phyloP scores from a whole-genome alignment of 2,797 vertebrate species.

The Aldrovandia affinis region DNA sequence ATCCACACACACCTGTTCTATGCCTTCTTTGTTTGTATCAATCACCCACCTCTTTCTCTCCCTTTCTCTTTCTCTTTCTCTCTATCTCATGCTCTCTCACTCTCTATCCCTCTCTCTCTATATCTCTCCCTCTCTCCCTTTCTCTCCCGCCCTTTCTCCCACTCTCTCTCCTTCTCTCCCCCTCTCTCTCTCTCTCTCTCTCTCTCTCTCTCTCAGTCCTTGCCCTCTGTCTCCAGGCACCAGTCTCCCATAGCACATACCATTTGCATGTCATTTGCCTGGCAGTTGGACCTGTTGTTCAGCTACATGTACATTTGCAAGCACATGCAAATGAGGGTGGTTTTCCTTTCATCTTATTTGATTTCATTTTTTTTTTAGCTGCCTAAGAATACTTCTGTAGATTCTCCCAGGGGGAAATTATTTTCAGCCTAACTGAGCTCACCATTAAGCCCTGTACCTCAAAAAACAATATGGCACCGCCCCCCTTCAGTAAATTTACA shows the following conservation, averaged over 20 bases:
- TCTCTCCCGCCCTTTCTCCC: too few relatives aligned
- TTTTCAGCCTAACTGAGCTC: conserved; percentile 1
- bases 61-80: background rate
- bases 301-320: conserved; percentile 32
- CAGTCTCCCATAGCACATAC: background rate
- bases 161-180: background rate
- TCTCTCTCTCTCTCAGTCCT: background rate
- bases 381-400: background rate
- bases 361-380: background rate
- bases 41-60: background rate
- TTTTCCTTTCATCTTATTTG: conserved; percentile 13
- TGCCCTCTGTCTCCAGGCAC: conserved; percentile 8
- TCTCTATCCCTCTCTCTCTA: background rate
- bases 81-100: too few relatives aligned
- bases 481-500: background rate
- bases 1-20: background rate
- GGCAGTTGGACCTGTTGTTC: conserved; percentile 39
- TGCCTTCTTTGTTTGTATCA: conserved; percentile 20
- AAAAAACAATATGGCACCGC: background rate
- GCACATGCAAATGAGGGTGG: conserved; percentile 26
- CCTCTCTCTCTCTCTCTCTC: background rate
- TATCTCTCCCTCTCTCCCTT: background rate
- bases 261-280: conserved; percentile 40
- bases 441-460: background rate
- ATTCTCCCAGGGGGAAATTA: background rate